Evolutionary conservation across 64 coral and sea anemone genomes (phyloP).

Genomic region (Pocillopora verrucosa): DNA sequence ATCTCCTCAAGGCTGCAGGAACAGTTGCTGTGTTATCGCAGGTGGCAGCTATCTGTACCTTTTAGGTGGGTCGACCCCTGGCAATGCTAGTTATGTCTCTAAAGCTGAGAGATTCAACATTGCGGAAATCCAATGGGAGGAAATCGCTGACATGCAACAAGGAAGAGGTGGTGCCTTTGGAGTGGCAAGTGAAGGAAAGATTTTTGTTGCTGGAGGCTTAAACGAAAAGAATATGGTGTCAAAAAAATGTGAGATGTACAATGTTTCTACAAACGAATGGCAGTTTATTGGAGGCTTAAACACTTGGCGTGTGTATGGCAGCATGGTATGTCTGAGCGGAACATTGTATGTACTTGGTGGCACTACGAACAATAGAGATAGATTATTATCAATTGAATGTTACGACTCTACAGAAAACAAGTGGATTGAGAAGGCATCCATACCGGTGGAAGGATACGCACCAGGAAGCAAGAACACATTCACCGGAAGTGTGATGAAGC

Average conservation of each 20-base stretch:
- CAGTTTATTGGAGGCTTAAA: constrained; percentile 10
- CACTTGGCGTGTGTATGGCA: neutral
- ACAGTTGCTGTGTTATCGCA: neutral
- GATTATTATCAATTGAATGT: neutral
- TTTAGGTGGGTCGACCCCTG: neutral
- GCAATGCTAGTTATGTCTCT: neutral
- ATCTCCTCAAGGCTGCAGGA: neutral
- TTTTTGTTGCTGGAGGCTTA: constrained; percentile 2
- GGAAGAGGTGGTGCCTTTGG: neutral
- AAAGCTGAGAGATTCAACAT: constrained; percentile 13
- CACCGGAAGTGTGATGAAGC: neutral
- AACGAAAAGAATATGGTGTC: neutral
- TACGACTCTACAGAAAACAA: neutral
- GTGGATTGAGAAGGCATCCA: neutral
- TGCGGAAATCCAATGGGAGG: neutral
- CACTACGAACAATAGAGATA: too few relatives aligned
- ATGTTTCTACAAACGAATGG: constrained; percentile 16
- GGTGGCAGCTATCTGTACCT: neutral
- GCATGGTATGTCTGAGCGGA: neutral
- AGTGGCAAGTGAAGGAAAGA: neutral
- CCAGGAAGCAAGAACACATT: neutral
- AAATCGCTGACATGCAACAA: neutral
- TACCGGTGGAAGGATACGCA: neutral
- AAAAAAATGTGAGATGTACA: constrained; percentile 6
- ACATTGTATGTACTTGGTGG: constrained; percentile 17